Base-by-base conservation (phyloP, 2,797 vertebrate species). In the Dermochelys coriacea region DNA sequence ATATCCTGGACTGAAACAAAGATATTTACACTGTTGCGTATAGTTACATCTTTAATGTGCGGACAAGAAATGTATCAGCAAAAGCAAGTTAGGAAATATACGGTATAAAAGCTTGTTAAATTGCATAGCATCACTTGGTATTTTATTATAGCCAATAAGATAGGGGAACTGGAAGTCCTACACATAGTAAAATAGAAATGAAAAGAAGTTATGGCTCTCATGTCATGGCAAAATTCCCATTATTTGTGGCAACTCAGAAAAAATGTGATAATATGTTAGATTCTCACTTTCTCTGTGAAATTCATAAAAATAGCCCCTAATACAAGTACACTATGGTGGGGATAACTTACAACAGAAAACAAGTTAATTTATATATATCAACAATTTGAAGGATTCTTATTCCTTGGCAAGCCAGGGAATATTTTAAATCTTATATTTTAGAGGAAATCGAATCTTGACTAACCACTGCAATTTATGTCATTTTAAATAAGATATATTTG, bases 401-500 rank as follows among this genome's bases (percentile, higher is more conserved):
- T 98, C 97, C 98, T 96, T 98, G 97, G 97, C 98, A 98, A 98
- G 98, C 97, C 97, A 91, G 94, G 96, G 96, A 98, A 98, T 98
- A 98, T 98, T 98, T 98, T 98, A 98, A 98, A 98, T 97, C 97
- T 98, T 98, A 97, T 98, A 98, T 98, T 98, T 98, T 98, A 98
- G 97, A 98, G 97, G 98, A 98, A 98, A 98, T 98, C 97, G 98
- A 98, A 98, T 98, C 98, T 98, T 98, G 98, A 98, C 98, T 98
- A 98, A 98, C 98, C 97, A 98, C 97, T 98, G 98, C 98, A 98
- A 98, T 98, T 98, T 98, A 98, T 98, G 98, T 98, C 98, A 98
- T 98, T 98, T 98, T 98, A 98, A 98, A 98, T 98, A 98, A 98
- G 98, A 98, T 98, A 98, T 98, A 98, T 98, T 98, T 98, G 98